Percentiles rank a stretch among this genome's conserved stretches.
phyloP scores from a whole-genome alignment of 2,113 vertebrate genomes.

The Progne subis region DNA sequence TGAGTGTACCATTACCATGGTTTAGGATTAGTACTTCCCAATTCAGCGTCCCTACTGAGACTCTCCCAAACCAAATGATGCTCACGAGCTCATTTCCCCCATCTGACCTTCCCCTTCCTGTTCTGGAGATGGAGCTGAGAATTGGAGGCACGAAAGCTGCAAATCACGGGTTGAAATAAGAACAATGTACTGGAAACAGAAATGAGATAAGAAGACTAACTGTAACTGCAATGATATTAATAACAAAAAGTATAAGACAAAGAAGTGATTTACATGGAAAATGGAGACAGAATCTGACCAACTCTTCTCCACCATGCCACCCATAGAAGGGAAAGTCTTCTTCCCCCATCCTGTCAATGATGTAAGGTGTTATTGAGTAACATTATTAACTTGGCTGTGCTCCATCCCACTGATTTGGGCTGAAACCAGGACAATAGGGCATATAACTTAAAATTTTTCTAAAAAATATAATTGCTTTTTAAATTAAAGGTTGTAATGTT shows the following conservation, averaged over 20 bases:
- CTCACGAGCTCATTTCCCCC: rapidly evolving
- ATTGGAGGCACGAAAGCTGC: neutral
- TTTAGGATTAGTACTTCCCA: neutral
- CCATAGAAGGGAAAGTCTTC: neutral
- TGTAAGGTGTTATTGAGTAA: neutral
- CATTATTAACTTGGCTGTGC: rapidly evolving
- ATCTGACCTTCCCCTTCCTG: neutral
- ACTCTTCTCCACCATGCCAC: too few relatives aligned
- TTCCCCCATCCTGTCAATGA: rapidly evolving
- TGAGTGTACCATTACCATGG: rapidly evolving
- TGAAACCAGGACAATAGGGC: neutral
- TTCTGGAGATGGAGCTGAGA: neutral
- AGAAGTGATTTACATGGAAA: neutral
- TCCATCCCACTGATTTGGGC: too few relatives aligned
- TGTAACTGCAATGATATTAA: neutral
- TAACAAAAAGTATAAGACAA: neutral
- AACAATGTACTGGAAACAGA: neutral
- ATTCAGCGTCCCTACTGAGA: neutral
- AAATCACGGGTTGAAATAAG: neutral
- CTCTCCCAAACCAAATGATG: neutral
- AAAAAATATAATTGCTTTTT: neutral
- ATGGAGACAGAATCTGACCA: neutral
- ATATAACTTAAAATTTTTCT: neutral
- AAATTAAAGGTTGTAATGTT: neutral
- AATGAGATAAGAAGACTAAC: neutral